Percentiles rank a stretch among this genome's conserved stretches.
These are phyloP conservation scores for Hypolimnas misippus DNA, from an alignment of 2,888 invertebrate species.

Conservation along the genomic window DNA sequence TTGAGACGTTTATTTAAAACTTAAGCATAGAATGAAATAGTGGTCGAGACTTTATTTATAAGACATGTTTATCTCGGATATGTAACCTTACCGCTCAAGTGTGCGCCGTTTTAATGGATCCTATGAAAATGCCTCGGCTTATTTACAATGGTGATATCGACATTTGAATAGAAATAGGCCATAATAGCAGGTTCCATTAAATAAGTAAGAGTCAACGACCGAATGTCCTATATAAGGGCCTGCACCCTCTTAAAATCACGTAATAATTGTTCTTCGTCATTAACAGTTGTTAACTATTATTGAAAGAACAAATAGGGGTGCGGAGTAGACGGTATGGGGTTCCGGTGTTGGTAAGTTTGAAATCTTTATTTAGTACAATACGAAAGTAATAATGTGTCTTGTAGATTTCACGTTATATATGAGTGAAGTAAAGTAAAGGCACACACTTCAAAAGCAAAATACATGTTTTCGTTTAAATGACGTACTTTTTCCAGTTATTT, in stretches of 20 bases:
- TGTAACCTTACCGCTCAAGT: slow-evolving; percentile 18
- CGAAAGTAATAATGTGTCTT: neutral
- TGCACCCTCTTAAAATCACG: slow-evolving; percentile 52
- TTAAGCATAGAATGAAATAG: too few relatives aligned
- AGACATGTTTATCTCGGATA: slow-evolving; percentile 20
- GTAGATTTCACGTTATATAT: neutral
- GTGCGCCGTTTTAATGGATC: slow-evolving; percentile 22
- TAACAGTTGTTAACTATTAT: slow-evolving; percentile 41
- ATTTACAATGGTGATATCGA: slow-evolving; percentile 33
- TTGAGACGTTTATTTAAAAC: too few relatives aligned
- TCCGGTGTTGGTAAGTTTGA: slow-evolving; percentile 22
- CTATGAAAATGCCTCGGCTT: slow-evolving; percentile 15
- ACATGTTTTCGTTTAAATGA: too few relatives aligned
- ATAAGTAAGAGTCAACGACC: slow-evolving; percentile 46
- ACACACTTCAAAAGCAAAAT: too few relatives aligned
- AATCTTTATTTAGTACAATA: slow-evolving; percentile 3
- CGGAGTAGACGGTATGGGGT: slow-evolving; percentile 19
- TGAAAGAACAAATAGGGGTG: slow-evolving; percentile 40
- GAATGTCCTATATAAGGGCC: slow-evolving; percentile 54
- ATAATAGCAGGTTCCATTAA: slow-evolving; percentile 54
- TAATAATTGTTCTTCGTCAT: slow-evolving; percentile 52
- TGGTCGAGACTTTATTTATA: neutral
- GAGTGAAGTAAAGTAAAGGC: neutral
- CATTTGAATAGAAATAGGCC: slow-evolving; percentile 46
- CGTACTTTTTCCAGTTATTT: too few relatives aligned